Evolutionary conservation across 2,888 invertebrate species (phyloP), one percentile per base, ranked within the genome.

Genomic region (Chymomyza fuscimana): DNA sequence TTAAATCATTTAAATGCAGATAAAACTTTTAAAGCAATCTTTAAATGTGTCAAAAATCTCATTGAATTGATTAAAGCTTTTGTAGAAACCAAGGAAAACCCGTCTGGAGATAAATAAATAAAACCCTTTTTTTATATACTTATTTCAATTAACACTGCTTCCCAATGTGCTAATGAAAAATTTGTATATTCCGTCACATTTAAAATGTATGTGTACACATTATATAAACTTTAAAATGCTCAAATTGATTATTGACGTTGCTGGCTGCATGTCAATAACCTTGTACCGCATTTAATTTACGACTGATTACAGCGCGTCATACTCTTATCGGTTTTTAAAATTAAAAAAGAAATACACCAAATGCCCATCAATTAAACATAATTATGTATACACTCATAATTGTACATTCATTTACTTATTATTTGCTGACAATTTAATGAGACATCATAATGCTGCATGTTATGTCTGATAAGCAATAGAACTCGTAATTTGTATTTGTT

Each of bases 261-360:
- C 12, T 15, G 16, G 63, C 19, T 65, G 40, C 69, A 70, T 73
- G 75, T 73, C 75, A 84, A 81, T 69, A 79, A 73, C 81, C 73
- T 72, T 72, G 65, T 46, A 64, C 63, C 32, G 67, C 60, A 19
- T 10, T 63, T 50, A 58, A 22, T 58, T 58, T 58, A 58, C 29
- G 5, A 25, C 29, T 58, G 58, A 58, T 54, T 16, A 10, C 4
- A 51, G 16, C 32, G 22, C 19, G 54, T 36, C 4, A 2, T 1
- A 36, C 36, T 36, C 50, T 73, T 73, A 75, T 82, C 70, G 36
- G 40, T 2, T 51, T 62, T 63, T 66, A 12, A 32, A 46, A 63
- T 19, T 63, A 25, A 40, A 70, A 66, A 66, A 59, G 40, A 56
- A 19, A 32, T 52, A 52, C 10, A 66, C 54, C 19, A 19, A 54